phyloP scores from a whole-genome alignment of 2,113 vertebrate species.

The Spea bombifrons region DNA sequence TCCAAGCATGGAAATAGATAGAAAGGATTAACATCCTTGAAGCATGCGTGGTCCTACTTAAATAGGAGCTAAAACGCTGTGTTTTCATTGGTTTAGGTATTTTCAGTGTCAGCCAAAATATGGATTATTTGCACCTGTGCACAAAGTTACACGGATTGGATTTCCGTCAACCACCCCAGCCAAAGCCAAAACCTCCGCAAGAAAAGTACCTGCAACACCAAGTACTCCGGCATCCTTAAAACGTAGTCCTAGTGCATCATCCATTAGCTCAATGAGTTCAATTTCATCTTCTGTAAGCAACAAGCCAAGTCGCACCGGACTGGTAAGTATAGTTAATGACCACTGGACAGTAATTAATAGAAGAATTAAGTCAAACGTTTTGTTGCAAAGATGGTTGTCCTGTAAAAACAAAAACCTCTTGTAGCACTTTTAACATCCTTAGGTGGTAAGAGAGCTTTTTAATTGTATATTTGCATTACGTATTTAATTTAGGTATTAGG shows the following conservation, averaged over 20 bases:
- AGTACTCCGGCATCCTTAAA: conserved; percentile 75
- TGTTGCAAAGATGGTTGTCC: too few relatives aligned
- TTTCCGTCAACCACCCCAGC: conserved; percentile 95
- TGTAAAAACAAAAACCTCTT: too few relatives aligned
- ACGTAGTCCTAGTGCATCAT: conserved; percentile 91
- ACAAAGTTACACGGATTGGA: conserved; percentile 96
- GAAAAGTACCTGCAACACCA: conserved; percentile 71
- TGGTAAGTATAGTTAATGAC: conserved; percentile 73
- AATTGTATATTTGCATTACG: too few relatives aligned
- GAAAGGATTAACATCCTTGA: too few relatives aligned
- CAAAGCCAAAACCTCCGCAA: conserved; percentile 83
- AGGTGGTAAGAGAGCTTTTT: too few relatives aligned
- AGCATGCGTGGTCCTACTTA: too few relatives aligned
- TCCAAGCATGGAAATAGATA: too few relatives aligned
- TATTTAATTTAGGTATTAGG: too few relatives aligned
- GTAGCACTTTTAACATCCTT: too few relatives aligned
- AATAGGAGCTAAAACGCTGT: background rate
- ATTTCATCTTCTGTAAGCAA: conserved; percentile 93
- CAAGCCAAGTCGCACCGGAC: conserved; percentile 92
- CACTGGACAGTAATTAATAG: conserved; percentile 84
- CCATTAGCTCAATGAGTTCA: conserved; percentile 93
- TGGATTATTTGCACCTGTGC: conserved; percentile 94
- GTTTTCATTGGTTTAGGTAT: conserved; percentile 69
- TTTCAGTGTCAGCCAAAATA: conserved; percentile 97
- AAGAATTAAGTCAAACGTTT: background rate